Evolutionary conservation across 2,888 invertebrate species (phyloP), one percentile per base, ranked within the genome.

Genomic region (Protula sp.): DNA sequence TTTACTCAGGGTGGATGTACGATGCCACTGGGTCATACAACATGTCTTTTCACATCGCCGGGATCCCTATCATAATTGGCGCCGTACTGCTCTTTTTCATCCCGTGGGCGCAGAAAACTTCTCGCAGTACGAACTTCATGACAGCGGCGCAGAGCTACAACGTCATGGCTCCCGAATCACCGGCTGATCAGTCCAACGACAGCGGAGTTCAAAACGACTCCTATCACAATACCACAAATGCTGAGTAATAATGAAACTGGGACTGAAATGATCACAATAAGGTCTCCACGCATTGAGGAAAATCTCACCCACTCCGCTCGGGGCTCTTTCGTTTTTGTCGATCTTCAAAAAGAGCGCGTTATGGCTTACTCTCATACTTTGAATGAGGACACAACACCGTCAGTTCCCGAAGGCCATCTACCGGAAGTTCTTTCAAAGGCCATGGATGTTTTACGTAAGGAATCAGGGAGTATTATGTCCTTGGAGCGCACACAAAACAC

Each of bases 21-120:
- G 75, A 75, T 54, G 51, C 57, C n/a, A 69, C 70, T 3, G 74
- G 74, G 4, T 63, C 66, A 30, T 75, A 75, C 62, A 59, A 72
- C 54, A n/a, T 74, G n/a, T 66, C 74, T 1, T 75, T 75, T 56
- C 74, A 74, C 58, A 65, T 71, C 51, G 72, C 74, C 9, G 75
- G 73, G 3, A 59, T 73, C 19, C 73, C 74, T 0, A 66, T 74
- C 26, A 67, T 75, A 3, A 30, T 56, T 9, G 74, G 73, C 1
- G 71, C 72, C 5, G 54, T 70, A 2, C 51, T 74, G 3, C 61
- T 75, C 9, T 72, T 75, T 58, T 64, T 74, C 28, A 69, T 75
- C 5, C 75, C 75, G 1, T 75, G 75, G 75, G 74, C 74, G 9
- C 69, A 74, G 65, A 62, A 72, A 9, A 74, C 74, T 3, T 67